Evolutionary conservation across 2,797 vertebrate genomes (phyloP), one percentile per base, ranked within the genome.

Genomic region (Gadopsis bispinosus): DNA sequence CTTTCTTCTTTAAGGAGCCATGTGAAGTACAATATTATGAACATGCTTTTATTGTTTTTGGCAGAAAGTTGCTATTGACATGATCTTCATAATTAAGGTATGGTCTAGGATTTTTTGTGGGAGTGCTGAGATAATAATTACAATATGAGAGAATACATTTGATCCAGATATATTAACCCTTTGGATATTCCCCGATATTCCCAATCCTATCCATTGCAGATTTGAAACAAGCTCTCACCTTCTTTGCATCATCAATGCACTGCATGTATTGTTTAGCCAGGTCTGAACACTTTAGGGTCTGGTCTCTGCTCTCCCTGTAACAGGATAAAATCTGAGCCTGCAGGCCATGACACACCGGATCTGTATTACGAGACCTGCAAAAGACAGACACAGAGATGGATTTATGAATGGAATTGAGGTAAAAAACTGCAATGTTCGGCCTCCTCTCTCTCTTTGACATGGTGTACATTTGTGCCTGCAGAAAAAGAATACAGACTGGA

Each of bases 241-340:
- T 97, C 83, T 96, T 97, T 76, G 96, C 96, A 0, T 95, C 87
- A 4, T 95, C 90, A 83, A 99, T 96, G 2, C 98, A 99, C 85
- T 86, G 96, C 92, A 96, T 95, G 91, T 99, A 99, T 3, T 97
- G 94, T 90, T 96, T 97, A 83, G 95, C 97, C 88, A 99, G 93
- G 87, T 97, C 96, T 0, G 97, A 96, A 91, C 97, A 99, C 79
- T 91, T 94, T 5, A 99, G 94, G 14, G 96, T 96, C 91, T 98
- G 95, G 19, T 67, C 88, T 17, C 90, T 87, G 88, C 96, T 97
- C 79, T 95, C 93, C 7, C 81, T 94, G 94, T 98, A 99, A 90
- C 98, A 99, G 77, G 90, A 94, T 61, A 98, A 90, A 73, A 99
- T 96, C 91, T 97, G 94, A 81, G 94, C 89, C 90, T 99, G 98